Base-by-base conservation (phyloP, 2,113 vertebrate species). In the Dipodomys stephensi region DNA sequence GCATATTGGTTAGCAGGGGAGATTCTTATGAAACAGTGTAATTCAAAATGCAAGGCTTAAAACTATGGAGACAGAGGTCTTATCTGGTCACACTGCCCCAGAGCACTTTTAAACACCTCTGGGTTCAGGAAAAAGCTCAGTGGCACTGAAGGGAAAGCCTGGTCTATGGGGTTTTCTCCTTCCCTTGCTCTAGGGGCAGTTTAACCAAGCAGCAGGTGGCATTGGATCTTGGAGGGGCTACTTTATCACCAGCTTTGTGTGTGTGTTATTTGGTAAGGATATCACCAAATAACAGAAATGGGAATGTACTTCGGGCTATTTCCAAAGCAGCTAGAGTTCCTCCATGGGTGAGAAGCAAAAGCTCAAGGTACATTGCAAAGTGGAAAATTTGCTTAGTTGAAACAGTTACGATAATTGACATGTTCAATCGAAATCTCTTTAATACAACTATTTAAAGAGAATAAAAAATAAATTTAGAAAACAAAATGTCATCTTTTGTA, bases 331-430 rank as follows among this genome's bases (percentile, higher is more conserved):
- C 30, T 81, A 10, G 35, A 7, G 2, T 13, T 57, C 53, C n/a
- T 23, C 30, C 53, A 44, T 13, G 23, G 32, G 1, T 69, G 80
- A 86, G 53, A 80, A 27, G 64, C 69, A 12, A 88, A 91, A 93
- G 72, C 16, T 88, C 71, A 80, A 22, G 16, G 46, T 13, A 65
- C 44, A 60, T 80, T 22, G 80, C 83, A 88, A 80, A 80, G 62
- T 32, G 13, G 44, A 69, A 80, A 92, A 84, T 93, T 85, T 74
- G 22, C 65, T 81, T 81, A 91, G 28, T 62, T 67, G 60, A 94
- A 93, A 57, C 20, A 88, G 81, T 87, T 93, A 68, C 13, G 73
- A 30, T 18, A 57, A 57, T 16, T 13, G 12, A 57, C 53, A 57
- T 18, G 16, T 18, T 57, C 11, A 57, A 57, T 57, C 4, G 53